Conservation (phyloP, 1,140 invertebrate species). For the Gonatopus flavifemur region DNA sequence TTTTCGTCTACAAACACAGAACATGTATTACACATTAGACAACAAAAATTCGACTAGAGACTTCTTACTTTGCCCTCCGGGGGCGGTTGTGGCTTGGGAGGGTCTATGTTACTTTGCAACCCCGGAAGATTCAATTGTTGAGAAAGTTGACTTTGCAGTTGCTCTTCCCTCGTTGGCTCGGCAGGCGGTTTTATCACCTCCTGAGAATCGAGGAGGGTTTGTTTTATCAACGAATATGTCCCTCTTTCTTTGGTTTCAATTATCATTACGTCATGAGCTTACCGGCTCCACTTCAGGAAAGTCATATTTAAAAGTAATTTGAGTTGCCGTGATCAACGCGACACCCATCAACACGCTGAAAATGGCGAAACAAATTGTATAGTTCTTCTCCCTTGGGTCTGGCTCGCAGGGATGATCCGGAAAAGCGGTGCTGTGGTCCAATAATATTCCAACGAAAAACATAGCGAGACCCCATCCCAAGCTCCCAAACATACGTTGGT, state of each 20-base stretch:
- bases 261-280: constrained; percentile 7
- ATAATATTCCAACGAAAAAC: constrained; percentile 98
- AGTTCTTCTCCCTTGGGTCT: constrained; percentile 90
- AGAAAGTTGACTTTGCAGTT: constrained; percentile 77
- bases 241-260: neutral
- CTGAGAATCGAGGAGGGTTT: constrained; percentile 14
- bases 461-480: constrained; percentile 97
- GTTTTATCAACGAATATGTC: neutral
- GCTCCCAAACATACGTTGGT: constrained; percentile 98
- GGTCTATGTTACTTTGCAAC: constrained; percentile 61
- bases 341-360: constrained; percentile 97
- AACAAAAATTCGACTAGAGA: neutral
- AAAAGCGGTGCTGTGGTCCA: constrained; percentile 94
- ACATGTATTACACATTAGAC: neutral
- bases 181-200: constrained; percentile 53
- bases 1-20: constrained; percentile 68
- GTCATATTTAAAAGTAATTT: constrained; percentile 82
- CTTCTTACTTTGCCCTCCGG: constrained; percentile 62
- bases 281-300: constrained; percentile 41
- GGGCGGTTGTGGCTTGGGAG: constrained; percentile 49
- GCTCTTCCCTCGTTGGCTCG: constrained; percentile 66
- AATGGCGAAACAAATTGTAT: constrained; percentile 97
- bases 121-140: constrained; percentile 78
- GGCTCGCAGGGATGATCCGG: constrained; percentile 87
- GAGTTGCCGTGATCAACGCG: constrained; percentile 89